Evolutionary conservation across 2,888 invertebrate species (phyloP).

Genomic region (Hirtodrosophila confusa): DNA sequence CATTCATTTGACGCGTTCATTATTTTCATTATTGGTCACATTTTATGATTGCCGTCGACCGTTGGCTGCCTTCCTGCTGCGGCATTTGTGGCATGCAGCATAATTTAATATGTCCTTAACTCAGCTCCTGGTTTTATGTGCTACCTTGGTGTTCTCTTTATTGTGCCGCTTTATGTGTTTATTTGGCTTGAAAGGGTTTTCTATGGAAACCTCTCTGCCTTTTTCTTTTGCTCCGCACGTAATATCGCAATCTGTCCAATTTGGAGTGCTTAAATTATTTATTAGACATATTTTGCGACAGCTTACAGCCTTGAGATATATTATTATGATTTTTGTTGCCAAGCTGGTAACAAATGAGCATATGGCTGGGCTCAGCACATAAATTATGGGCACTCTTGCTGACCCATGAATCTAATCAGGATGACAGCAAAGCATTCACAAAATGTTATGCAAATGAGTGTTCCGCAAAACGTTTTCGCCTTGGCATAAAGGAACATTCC

Average conservation of each 20-base stretch:
- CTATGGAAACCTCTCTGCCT: not conserved
- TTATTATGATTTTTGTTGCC: constrained; percentile 58
- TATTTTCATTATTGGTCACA: constrained; percentile 75
- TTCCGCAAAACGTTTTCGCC: constrained; percentile 9
- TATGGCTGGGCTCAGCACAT: constrained; percentile 53
- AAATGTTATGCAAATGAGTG: constrained; percentile 2
- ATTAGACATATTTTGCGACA: constrained; percentile 74
- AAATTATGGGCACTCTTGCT: constrained; percentile 56
- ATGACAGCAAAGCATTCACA: constrained; percentile 26
- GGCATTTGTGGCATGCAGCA: constrained; percentile 71
- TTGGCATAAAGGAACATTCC: not conserved
- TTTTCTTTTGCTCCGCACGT: not conserved
- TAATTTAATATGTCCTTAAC: constrained; percentile 63
- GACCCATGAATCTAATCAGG: constrained; percentile 59
- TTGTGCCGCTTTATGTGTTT: constrained; percentile 70
- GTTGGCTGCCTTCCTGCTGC: constrained; percentile 13
- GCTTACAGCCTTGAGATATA: constrained; percentile 62
- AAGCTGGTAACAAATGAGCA: constrained; percentile 54
- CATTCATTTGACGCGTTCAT: constrained; percentile 54
- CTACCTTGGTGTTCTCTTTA: constrained; percentile 56
- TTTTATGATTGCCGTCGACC: constrained; percentile 60
- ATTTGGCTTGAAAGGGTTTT: constrained; percentile 67
- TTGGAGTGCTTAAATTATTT: constrained; percentile 73
- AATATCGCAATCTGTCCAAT: constrained; percentile 36
- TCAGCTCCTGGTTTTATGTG: constrained; percentile 39